Evolutionary conservation across 1,140 invertebrate species (phyloP).

Genomic region (Olivierus martensii): DNA sequence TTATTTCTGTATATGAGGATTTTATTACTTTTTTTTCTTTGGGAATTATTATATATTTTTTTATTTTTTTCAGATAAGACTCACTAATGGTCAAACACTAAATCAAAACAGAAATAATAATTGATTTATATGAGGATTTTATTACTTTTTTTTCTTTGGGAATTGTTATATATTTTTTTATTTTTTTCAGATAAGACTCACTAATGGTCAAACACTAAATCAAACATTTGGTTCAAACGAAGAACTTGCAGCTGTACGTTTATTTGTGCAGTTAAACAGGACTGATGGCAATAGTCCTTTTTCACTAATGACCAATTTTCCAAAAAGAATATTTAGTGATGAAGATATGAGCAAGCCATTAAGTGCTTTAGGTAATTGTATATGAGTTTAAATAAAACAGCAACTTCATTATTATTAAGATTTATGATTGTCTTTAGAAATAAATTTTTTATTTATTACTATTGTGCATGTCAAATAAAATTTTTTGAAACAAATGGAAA

Average conservation of each 20-base stretch:
- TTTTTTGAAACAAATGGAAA: no score
- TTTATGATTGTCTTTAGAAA: background rate
- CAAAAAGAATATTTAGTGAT: conserved; percentile 58
- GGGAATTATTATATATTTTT: background rate
- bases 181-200: conserved; percentile 46
- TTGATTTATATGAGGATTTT: background rate
- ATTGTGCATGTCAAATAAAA: background rate
- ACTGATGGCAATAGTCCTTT: conserved; percentile 48
- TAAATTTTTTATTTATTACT: background rate
- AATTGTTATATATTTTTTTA: background rate
- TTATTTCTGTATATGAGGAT: background rate
- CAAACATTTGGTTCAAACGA: conserved; percentile 74
- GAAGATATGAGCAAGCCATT: conserved; percentile 78
- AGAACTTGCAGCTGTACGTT: conserved; percentile 69
- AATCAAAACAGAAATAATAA: no score
- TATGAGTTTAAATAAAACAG: no score
- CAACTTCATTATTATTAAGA: conserved; percentile 9
- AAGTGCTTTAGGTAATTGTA: conserved; percentile 54
- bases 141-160: no score
- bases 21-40: background rate
- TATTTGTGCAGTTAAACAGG: conserved; percentile 65
- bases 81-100: conserved; percentile 47
- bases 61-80: conserved; percentile 44
- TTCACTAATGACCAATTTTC: conserved; percentile 69
- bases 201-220: conserved; percentile 47